These are phyloP conservation scores for Uria lomvia DNA, from an alignment of 2,113 vertebrate species.

Conservation along the genomic window DNA sequence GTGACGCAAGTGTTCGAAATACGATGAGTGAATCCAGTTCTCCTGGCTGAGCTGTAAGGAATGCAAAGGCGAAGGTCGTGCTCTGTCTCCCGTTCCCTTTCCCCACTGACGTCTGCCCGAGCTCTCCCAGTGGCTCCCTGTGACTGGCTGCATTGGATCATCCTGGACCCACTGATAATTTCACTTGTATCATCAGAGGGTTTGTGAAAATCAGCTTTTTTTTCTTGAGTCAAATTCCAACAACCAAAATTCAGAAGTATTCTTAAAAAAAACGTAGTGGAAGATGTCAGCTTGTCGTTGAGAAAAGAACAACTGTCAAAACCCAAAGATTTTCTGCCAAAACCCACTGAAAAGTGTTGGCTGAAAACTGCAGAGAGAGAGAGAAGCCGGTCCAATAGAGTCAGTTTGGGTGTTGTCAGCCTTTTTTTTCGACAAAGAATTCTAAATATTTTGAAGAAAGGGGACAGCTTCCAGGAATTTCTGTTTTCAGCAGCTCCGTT, in stretches of 20 bases:
- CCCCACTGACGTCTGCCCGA: accelerated
- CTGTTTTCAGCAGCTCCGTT: neutral
- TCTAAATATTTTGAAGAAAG: slow-evolving; percentile 39
- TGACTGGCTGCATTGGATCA: accelerated
- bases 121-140: neutral
- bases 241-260: neutral
- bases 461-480: neutral
- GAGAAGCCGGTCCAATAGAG: slow-evolving; percentile 14
- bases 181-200: neutral
- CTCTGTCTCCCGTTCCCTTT: neutral
- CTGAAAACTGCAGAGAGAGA: neutral
- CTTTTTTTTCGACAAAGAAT: slow-evolving; percentile 21
- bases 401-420: slow-evolving; percentile 36
- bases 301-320: slow-evolving; percentile 65
- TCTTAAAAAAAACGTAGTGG: neutral
- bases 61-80: accelerated
- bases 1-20: neutral
- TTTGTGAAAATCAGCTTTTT: neutral
- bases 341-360: slow-evolving; percentile 35
- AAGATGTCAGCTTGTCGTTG: slow-evolving; percentile 41
- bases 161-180: neutral
- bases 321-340: slow-evolving; percentile 48
- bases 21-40: neutral
- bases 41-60: neutral
- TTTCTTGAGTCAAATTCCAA: neutral